A percentile compares a stretch with the other conserved stretches of the same genome.
These are phyloP conservation scores for Chiroxiphia lanceolata DNA, from an alignment of 2,797 vertebrate genomes.

Conservation along the genomic window DNA sequence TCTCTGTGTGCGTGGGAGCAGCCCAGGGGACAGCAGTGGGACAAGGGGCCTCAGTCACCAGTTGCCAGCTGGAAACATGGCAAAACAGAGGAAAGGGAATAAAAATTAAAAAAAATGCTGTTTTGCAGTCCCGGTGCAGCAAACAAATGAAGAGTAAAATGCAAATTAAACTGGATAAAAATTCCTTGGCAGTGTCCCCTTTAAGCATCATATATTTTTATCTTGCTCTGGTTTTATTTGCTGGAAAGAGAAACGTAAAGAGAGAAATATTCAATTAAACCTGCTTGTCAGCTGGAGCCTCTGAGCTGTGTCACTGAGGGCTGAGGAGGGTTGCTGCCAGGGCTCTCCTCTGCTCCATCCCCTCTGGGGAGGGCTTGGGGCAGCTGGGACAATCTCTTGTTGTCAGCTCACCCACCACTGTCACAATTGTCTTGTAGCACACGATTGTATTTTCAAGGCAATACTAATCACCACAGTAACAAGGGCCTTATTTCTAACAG, in stretches of 20 bases:
- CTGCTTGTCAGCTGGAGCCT: neutral
- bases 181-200: conserved; percentile 43
- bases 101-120: rapidly evolving
- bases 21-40: neutral
- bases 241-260: conserved; percentile 50
- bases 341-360: neutral
- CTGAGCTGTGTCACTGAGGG: rapidly evolving
- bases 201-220: conserved; percentile 65
- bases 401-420: rapidly evolving
- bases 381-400: neutral
- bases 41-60: neutral
- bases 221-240: conserved; percentile 40
- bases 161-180: conserved; percentile 39
- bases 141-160: neutral
- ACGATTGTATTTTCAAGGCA: rapidly evolving
- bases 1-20: neutral
- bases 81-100: neutral
- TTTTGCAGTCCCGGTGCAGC: neutral
- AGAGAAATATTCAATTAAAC: conserved; percentile 55
- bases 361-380: neutral
- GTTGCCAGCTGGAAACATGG: neutral
- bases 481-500: neutral
- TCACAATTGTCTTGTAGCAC: neutral
- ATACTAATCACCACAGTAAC: conserved; percentile 1
- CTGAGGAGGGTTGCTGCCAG: neutral